Evolutionary conservation across 2,797 vertebrate genomes (phyloP).

Genomic region (Cercopithecus petaurista): DNA sequence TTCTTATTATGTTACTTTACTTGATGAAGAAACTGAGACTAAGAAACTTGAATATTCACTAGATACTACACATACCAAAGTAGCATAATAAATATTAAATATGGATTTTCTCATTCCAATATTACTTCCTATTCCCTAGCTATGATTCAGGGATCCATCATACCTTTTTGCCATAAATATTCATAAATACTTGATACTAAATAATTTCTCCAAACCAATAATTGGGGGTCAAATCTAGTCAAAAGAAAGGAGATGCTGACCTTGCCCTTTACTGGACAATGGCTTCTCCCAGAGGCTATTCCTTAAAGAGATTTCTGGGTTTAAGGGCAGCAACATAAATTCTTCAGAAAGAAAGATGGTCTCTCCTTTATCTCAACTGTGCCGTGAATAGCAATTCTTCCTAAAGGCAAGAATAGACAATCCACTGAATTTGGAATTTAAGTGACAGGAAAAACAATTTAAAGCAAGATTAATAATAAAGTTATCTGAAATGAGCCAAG

Average conservation of each 20-base stretch:
- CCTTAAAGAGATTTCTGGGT: not conserved
- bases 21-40: not conserved
- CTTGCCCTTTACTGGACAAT: not conserved
- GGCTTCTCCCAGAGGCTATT: not conserved
- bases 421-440: not conserved
- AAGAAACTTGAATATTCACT: not conserved
- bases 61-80: not conserved
- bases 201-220: not conserved
- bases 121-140: not conserved
- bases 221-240: not conserved
- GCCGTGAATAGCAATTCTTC: not conserved
- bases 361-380: not conserved
- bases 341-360: not conserved
- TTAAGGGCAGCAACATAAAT: not conserved
- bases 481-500: too few species aligned
- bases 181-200: not conserved
- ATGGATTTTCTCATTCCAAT: not conserved
- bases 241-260: not conserved
- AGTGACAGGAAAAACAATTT: not conserved
- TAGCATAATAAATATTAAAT: not conserved
- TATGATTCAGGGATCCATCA: not conserved
- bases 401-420: not conserved
- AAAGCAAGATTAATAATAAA: not conserved
- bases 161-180: not conserved
- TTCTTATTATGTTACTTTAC: not conserved